phyloP scores from a whole-genome alignment of 2,113 vertebrate species.

The Sceloporus tristichus region DNA sequence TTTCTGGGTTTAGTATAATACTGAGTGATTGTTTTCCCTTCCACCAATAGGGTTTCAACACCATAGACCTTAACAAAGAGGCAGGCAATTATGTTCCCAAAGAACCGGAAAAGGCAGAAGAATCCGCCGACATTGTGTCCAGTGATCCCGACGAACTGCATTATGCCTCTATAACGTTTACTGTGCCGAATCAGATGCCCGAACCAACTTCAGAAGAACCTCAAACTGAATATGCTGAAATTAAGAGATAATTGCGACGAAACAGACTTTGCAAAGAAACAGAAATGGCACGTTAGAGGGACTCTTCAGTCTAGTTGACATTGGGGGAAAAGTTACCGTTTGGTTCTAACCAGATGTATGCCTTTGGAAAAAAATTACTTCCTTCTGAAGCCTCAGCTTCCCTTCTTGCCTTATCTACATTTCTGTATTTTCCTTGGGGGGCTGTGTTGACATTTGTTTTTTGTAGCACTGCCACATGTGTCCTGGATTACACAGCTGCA shows the following conservation, averaged over 20 bases:
- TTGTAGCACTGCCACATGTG: background rate
- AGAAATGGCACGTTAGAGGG: background rate
- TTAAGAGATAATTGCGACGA: background rate
- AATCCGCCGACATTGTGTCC: background rate
- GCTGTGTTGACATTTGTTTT: background rate
- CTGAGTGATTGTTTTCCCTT: background rate
- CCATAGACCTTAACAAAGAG: accelerated
- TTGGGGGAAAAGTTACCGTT: background rate
- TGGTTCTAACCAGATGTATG: background rate
- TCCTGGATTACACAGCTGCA: background rate
- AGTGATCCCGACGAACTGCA: background rate
- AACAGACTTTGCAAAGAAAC: too few relatives aligned
- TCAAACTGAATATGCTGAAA: constrained; percentile 20
- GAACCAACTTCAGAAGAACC: background rate
- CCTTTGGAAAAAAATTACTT: background rate
- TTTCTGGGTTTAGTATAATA: background rate
- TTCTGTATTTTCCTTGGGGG: background rate
- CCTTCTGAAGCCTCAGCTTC: background rate
- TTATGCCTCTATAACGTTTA: background rate
- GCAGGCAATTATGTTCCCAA: background rate
- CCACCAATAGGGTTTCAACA: background rate
- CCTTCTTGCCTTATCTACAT: background rate
- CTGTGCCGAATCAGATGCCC: accelerated
- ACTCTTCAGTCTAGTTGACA: too few relatives aligned
- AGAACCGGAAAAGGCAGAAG: background rate